Conservation (phyloP, 2,888 invertebrate species). For the Eilema depressum region DNA sequence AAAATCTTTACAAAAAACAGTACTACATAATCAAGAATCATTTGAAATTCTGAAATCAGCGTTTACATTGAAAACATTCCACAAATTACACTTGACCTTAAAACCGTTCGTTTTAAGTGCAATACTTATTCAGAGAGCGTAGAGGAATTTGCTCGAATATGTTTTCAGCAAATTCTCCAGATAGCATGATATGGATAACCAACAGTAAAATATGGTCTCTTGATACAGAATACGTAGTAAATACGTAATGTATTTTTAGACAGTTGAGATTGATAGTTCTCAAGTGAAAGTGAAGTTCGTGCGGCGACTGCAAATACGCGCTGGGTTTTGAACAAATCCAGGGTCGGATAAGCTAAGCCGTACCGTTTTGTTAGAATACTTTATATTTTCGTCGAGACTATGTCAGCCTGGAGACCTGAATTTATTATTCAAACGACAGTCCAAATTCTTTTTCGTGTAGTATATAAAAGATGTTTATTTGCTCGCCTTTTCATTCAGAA, state of each 20-base stretch:
- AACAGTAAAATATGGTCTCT: conserved; percentile 51
- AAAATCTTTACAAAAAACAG: neutral
- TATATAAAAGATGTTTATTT: conserved; percentile 51
- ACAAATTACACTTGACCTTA: conserved; percentile 10
- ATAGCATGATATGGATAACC: conserved; percentile 37
- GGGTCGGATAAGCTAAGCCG: conserved; percentile 45
- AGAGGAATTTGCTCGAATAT: conserved; percentile 22
- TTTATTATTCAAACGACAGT: conserved; percentile 53
- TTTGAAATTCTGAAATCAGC: neutral
- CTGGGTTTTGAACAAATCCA: conserved; percentile 60
- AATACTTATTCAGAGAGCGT: conserved; percentile 24
- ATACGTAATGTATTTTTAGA: conserved; percentile 67
- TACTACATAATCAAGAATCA: too few species aligned
- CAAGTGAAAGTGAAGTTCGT: conserved; percentile 77
- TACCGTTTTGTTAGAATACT: conserved; percentile 40
- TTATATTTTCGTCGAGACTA: conserved; percentile 38
- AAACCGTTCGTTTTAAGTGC: conserved; percentile 16
- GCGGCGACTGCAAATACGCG: conserved; percentile 62
- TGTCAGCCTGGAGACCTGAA: conserved; percentile 38
- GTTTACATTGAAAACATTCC: neutral
- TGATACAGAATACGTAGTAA: conserved; percentile 29
- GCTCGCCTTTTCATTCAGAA: conserved; percentile 48
- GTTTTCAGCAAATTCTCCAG: conserved; percentile 33
- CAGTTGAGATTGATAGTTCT: conserved; percentile 71
- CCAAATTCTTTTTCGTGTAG: conserved; percentile 39